Evolutionary conservation across 1,140 invertebrate genomes (phyloP).

Genomic region (Aplysia californica): DNA sequence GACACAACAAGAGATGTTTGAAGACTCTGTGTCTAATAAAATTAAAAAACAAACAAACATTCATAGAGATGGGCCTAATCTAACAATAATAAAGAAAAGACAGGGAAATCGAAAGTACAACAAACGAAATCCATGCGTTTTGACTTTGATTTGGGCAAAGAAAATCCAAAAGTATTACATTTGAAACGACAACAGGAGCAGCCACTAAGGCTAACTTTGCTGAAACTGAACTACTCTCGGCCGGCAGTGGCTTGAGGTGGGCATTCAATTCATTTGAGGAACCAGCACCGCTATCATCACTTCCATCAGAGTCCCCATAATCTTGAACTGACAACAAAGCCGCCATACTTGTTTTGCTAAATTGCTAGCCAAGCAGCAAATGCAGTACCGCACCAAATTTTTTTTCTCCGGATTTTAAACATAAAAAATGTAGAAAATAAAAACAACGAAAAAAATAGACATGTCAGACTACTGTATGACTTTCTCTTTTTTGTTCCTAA

Average conservation of each 20-base stretch:
- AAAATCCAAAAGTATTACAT: conserved; percentile 71
- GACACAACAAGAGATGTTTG: not conserved
- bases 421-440: too few relatives aligned
- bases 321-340: conserved; percentile 70
- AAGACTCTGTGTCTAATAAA: too few relatives aligned
- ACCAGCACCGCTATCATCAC: conserved; percentile 55
- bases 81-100: too few relatives aligned
- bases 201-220: conserved; percentile 77
- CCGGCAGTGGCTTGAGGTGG: conserved; percentile 71
- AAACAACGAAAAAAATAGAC: too few relatives aligned
- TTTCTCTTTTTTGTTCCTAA: too few relatives aligned
- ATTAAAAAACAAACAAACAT: too few relatives aligned
- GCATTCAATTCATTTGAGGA: conserved; percentile 67
- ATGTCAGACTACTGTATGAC: too few relatives aligned
- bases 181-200: conserved; percentile 82
- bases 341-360: conserved; percentile 30
- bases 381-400: too few relatives aligned
- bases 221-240: conserved; percentile 32
- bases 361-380: not conserved
- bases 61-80: too few relatives aligned
- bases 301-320: conserved; percentile 75
- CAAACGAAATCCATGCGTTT: not conserved
- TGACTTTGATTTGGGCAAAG: not conserved
- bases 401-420: too few relatives aligned
- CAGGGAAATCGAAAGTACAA: too few relatives aligned